Base-by-base conservation (phyloP, 2,797 vertebrate species). In the Sternarchorhynchus goeldii region DNA sequence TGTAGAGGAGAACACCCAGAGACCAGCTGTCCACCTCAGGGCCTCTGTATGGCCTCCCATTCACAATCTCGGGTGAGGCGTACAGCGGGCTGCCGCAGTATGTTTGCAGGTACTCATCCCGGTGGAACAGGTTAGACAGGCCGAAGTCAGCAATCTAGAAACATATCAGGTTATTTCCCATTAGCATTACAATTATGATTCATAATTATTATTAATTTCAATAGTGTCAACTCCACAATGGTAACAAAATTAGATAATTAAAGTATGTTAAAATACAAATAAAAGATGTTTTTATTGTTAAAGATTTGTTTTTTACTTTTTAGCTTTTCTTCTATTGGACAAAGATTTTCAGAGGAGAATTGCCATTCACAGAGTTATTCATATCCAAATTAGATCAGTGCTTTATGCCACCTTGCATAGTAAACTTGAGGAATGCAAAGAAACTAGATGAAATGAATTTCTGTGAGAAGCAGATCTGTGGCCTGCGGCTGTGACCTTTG, bases 11-110 rank as follows among this genome's bases (percentile, higher is more conserved):
- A 25, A 99, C 98, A 0, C 98, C 98, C 32, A 99, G 91, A 50
- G 98, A 98, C 98, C 98, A 99, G 79, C 95, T 98, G 91, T 99
- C 98, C 87, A 99, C 98, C 94, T 99, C 98, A 0, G 98, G 98
- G 50, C 98, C 97, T 3, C 74, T 92, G 90, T 99, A 99, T 0
- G 98, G 98, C 25, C 94, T 90, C 2, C 97, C 98, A 0, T 98
- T 98, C 81, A 99, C 94, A 0, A 99, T 99, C 89, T 99, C 98
- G 0, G 98, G 98, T 0, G 98, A 99, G 0, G 98, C 96, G 0
- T 99, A 99, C 36, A 99, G 92, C 0, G 97, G 97, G 82, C 97
- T 99, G 53, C 98, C 98, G 0, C 98, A 99, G 86, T 93, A 99
- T 0, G 98, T 99, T 87, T 98, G 96, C 56, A 99, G 94, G 63